phyloP scores from a whole-genome alignment of 2,113 vertebrate species.

The Malurus melanocephalus region DNA sequence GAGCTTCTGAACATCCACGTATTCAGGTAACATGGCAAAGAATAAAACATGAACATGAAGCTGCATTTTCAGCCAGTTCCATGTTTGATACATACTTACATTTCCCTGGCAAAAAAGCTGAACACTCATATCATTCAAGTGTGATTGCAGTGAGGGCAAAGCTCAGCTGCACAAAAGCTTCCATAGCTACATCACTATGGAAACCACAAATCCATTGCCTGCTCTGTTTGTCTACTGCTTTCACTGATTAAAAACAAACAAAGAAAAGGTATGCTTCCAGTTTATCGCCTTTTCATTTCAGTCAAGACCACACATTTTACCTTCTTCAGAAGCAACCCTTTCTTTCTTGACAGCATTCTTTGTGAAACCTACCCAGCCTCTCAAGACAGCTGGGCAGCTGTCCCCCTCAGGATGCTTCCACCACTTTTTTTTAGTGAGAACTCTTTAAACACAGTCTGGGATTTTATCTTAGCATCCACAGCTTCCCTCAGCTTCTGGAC shows the following conservation, averaged over 20 bases:
- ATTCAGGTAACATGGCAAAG: neutral
- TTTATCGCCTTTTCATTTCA: neutral
- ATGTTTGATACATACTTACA: neutral
- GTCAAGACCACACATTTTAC: neutral
- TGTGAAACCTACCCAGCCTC: neutral
- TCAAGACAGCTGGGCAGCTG: neutral
- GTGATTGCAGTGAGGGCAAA: constrained; percentile 4
- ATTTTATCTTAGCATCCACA: neutral
- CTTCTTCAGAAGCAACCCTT: neutral
- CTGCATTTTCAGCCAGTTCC: neutral
- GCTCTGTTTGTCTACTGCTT: constrained; percentile 3
- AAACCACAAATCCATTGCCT: constrained; percentile 34
- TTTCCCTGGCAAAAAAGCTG: neutral
- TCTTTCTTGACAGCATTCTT: neutral
- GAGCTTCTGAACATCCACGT: neutral
- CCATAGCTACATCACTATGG: constrained; percentile 38
- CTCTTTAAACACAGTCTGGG: neutral
- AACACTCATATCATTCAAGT: neutral
- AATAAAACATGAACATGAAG: neutral
- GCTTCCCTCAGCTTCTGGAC: neutral
- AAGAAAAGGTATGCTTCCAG: neutral
- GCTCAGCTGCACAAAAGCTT: neutral
- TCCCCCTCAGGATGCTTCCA: neutral
- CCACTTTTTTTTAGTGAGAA: neutral
- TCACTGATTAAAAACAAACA: neutral